A percentile compares a stretch with the other conserved stretches of the same genome.
These are phyloP conservation scores for Notoglanidium macrostoma DNA, from an alignment of 2,797 vertebrate genomes.

Conservation along the genomic window DNA sequence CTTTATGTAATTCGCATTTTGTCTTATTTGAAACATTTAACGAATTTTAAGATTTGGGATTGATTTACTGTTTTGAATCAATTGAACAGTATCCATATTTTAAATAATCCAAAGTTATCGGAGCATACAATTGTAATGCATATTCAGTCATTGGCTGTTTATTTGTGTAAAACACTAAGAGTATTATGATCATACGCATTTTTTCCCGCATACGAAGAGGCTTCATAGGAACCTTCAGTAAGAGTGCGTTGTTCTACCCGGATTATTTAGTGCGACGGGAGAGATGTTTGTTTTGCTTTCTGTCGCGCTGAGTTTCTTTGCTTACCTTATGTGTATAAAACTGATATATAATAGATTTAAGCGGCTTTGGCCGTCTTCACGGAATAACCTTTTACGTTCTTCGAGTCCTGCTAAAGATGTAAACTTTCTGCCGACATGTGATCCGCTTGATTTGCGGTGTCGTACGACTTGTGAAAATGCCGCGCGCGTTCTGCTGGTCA, in stretches of 20 bases:
- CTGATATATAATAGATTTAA: constrained; percentile 61
- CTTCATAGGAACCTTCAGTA: constrained; percentile 35
- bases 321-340: constrained; percentile 66
- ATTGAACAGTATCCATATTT: background rate
- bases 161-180: background rate
- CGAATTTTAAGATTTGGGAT: background rate
- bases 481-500: constrained; percentile 71
- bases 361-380: constrained; percentile 24
- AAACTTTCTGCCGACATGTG: constrained; percentile 1
- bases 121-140: background rate
- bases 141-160: background rate
- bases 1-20: background rate
- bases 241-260: constrained; percentile 59
- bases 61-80: background rate
- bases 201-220: background rate
- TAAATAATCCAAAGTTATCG: background rate
- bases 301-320: constrained; percentile 51
- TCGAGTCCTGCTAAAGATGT: background rate
- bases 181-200: background rate
- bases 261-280: constrained; percentile 66
- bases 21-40: background rate
- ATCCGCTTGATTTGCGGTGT: background rate
- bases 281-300: constrained; percentile 69
- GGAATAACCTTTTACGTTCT: constrained; percentile 39
- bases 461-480: background rate